Conservation (phyloP, 2,113 vertebrate species). For the Dasypus novemcinctus region DNA sequence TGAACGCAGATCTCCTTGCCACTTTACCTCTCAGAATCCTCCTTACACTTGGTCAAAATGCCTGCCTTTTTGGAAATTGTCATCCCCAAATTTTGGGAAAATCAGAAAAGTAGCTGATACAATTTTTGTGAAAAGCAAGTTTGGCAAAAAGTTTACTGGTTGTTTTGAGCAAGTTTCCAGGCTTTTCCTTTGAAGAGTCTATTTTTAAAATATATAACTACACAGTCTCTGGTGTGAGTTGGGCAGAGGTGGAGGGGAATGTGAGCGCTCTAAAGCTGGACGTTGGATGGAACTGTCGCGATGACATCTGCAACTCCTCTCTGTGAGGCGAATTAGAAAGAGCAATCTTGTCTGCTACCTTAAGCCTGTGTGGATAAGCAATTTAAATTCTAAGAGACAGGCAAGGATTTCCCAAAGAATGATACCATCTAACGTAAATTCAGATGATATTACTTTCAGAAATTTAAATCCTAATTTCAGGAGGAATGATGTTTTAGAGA, state of each 20-base stretch:
- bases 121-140: background rate
- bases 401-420: background rate
- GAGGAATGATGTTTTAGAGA: background rate
- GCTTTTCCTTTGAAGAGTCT: background rate
- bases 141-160: background rate
- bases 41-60: background rate
- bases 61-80: background rate
- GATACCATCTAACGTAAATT: background rate
- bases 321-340: background rate
- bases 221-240: background rate
- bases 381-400: slow-evolving; percentile 33
- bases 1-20: background rate
- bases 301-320: slow-evolving; percentile 19
- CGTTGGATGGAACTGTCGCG: background rate
- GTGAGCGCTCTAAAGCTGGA: background rate
- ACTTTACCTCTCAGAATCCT: background rate
- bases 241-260: background rate
- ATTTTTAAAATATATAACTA: background rate
- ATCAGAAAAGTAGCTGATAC: background rate
- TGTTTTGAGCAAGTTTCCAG: slow-evolving; percentile 7
- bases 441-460: slow-evolving; percentile 29
- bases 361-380: background rate
- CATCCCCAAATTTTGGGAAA: background rate
- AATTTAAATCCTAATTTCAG: slow-evolving; percentile 41
- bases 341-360: background rate